Conservation (phyloP, 2,888 invertebrate genomes). For the Callinectes sapidus region DNA sequence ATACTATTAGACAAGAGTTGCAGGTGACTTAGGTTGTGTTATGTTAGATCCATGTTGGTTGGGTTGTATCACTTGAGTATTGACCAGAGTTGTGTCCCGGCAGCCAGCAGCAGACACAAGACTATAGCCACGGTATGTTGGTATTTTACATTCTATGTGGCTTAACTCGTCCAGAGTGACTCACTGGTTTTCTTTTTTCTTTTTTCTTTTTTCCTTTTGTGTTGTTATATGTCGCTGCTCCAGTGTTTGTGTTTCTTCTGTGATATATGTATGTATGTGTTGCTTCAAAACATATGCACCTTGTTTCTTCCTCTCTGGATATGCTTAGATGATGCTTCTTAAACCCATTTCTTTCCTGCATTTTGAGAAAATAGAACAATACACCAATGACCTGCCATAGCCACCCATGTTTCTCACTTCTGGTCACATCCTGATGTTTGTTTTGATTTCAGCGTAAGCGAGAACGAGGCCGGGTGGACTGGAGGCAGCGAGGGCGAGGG, state of each 20-base stretch:
- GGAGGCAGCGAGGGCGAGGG: slow-evolving; percentile 65
- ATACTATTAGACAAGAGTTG: slow-evolving; percentile 55
- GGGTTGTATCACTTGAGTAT: slow-evolving; percentile 61
- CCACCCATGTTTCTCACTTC: not conserved
- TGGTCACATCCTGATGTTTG: not conserved
- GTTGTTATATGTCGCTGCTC: not conserved
- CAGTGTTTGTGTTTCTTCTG: slow-evolving; percentile 27
- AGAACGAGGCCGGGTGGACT: slow-evolving; percentile 63
- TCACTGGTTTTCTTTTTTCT: slow-evolving; percentile 44
- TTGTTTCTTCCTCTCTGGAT: slow-evolving; percentile 6
- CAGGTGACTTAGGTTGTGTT: slow-evolving; percentile 58
- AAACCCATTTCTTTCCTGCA: slow-evolving; percentile 44
- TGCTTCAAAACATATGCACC: slow-evolving; percentile 20
- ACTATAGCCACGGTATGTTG: slow-evolving; percentile 69
- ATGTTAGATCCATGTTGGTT: slow-evolving; percentile 54
- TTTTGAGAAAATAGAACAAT: slow-evolving; percentile 48
- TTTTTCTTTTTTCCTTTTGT: not conserved
- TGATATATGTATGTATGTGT: slow-evolving; percentile 34
- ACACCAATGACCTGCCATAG: slow-evolving; percentile 27
- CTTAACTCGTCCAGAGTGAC: slow-evolving; percentile 66
- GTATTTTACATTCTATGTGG: slow-evolving; percentile 64
- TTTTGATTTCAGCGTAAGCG: slow-evolving; percentile 66
- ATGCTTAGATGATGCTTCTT: slow-evolving; percentile 33
- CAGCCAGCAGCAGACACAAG: slow-evolving; percentile 71
- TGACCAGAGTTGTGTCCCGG: slow-evolving; percentile 68